These are phyloP conservation scores for Hydractinia symbiolongicarpus DNA, from an alignment of 30 jellyfish, hydroid and myxozoan genomes.

Conservation along the genomic window DNA sequence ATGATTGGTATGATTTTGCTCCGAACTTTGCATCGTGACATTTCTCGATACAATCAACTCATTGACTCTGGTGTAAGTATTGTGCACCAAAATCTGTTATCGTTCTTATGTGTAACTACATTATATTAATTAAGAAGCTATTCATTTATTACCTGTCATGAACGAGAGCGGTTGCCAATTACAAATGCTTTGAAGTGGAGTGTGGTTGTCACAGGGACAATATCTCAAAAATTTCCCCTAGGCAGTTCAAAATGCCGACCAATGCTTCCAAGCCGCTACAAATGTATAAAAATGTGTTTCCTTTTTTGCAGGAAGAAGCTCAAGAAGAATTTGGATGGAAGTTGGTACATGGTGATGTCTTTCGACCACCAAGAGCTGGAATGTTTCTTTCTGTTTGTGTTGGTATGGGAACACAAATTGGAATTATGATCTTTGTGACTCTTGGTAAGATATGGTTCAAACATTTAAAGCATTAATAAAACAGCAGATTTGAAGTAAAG, in stretches of 20 bases:
- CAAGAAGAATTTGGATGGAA: conserved; percentile 99
- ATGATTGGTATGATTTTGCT: conserved; percentile 95
- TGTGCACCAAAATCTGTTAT: neutral
- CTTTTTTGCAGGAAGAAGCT: conserved; percentile 60
- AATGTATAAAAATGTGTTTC: no score
- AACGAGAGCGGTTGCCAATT: neutral
- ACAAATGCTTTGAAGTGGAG: no score
- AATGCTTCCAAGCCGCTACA: no score
- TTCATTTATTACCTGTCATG: neutral
- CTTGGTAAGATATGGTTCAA: conserved; percentile 41
- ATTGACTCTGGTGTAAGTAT: conserved; percentile 89
- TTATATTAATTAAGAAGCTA: neutral
- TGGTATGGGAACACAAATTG: conserved; percentile 97
- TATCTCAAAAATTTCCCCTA: no score
- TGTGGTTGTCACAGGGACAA: no score
- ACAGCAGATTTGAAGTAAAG: no score
- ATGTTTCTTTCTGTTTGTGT: conserved; percentile 88
- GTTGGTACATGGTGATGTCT: conserved; percentile 95
- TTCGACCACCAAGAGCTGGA: conserved; percentile 88
- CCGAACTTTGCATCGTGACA: conserved; percentile 95
- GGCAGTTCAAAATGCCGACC: no score
- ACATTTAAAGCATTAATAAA: no score
- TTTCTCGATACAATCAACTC: conserved; percentile 93
- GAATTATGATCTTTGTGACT: conserved; percentile 80
- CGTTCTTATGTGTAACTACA: neutral